A percentile compares a stretch with the other conserved stretches of the same genome.
phyloP scores from a whole-genome alignment of 1,140 invertebrate species.

The Procambarus clarkii region DNA sequence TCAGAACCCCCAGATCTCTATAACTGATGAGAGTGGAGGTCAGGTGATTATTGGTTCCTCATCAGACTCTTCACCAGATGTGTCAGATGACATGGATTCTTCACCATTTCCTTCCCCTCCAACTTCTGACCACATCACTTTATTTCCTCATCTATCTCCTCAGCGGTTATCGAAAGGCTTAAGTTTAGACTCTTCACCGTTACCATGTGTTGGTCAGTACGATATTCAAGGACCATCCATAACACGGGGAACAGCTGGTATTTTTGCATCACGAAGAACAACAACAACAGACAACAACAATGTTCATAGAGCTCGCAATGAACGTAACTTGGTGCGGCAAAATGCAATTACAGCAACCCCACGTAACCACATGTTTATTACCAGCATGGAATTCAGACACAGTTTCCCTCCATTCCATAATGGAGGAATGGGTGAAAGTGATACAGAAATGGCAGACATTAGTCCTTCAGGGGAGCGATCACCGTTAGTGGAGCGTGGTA shows the following conservation, averaged over 20 bases:
- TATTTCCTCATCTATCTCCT: conserved; percentile 47
- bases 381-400: conserved; percentile 68
- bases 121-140: conserved; percentile 38
- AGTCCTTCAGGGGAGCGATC: conserved; percentile 52
- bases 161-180: conserved; percentile 60
- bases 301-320: conserved; percentile 62
- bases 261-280: conserved; percentile 43
- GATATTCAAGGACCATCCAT: conserved; percentile 86
- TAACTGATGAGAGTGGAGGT: conserved; percentile 91
- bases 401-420: conserved; percentile 71
- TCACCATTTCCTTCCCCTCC: conserved; percentile 53
- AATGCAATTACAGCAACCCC: conserved; percentile 56
- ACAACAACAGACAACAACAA: conserved; percentile 61
- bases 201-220: conserved; percentile 77
- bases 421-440: conserved; percentile 61
- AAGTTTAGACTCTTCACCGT: conserved; percentile 74
- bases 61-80: conserved; percentile 68
- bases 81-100: conserved; percentile 66
- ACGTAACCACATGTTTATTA: conserved; percentile 71
- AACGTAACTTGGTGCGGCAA: conserved; percentile 69
- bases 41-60: conserved; percentile 83
- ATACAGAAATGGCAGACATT: conserved; percentile 61
- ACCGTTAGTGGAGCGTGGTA: conserved; percentile 51
- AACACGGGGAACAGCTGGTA: conserved; percentile 84
- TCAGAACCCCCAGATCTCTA: conserved; percentile 87